Evolutionary conservation across 2,113 vertebrate genomes (phyloP).

Genomic region (Heterotilapia buettikoferi): DNA sequence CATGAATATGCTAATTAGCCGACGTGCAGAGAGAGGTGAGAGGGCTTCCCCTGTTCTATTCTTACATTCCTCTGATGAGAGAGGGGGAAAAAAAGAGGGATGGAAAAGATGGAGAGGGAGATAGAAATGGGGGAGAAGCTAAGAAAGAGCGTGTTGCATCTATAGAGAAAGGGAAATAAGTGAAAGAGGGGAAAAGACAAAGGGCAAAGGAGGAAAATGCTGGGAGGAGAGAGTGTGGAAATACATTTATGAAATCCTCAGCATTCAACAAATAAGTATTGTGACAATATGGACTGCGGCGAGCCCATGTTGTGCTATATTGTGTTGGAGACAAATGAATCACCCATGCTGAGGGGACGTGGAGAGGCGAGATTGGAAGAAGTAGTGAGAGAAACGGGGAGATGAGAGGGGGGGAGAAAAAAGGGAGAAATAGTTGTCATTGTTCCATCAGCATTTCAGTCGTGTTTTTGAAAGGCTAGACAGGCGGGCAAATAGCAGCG

Average conservation of each 20-base stretch:
- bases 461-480: constrained; percentile 52
- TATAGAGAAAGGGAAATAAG: constrained; percentile 46
- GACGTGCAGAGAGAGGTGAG: constrained; percentile 77
- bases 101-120: neutral
- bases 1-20: constrained; percentile 80
- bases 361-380: constrained; percentile 49
- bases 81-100: constrained; percentile 14
- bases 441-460: constrained; percentile 63
- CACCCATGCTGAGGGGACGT: constrained; percentile 66
- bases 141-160: constrained; percentile 34
- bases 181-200: constrained; percentile 47
- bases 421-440: constrained; percentile 60
- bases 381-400: constrained; percentile 50
- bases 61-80: constrained; percentile 73
- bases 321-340: constrained; percentile 75
- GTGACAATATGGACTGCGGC: constrained; percentile 49
- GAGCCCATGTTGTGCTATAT: constrained; percentile 68
- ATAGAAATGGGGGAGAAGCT: neutral
- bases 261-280: constrained; percentile 61
- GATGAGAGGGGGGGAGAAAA: constrained; percentile 36
- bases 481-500: constrained; percentile 58
- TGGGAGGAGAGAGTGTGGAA: constrained; percentile 52
- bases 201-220: constrained; percentile 36
- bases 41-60: constrained; percentile 81
- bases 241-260: constrained; percentile 61